These are phyloP conservation scores for Campopleginae sp. DNA, from an alignment of 2,888 invertebrate species.

Conservation along the genomic window DNA sequence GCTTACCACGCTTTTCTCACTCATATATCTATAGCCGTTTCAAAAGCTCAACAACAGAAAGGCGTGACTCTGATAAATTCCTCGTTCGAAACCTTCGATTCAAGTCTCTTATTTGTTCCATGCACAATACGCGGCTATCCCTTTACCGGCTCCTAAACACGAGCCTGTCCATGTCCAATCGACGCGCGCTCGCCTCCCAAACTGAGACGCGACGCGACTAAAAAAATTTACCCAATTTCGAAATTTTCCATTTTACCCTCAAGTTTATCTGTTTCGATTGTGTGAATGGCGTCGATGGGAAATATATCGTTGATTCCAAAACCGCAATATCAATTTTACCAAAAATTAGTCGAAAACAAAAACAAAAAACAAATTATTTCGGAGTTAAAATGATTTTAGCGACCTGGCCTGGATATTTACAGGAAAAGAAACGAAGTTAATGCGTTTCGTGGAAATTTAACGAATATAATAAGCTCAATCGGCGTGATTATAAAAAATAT, in stretches of 20 bases:
- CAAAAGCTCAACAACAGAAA: neutral
- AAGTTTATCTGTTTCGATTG: neutral
- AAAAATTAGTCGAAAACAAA: too few species aligned
- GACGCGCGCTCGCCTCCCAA: neutral
- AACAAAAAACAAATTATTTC: neutral
- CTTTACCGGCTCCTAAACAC: neutral
- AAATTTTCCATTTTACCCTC: neutral
- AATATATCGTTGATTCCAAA: too few species aligned
- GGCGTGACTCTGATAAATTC: constrained; percentile 14
- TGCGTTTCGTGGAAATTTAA: neutral
- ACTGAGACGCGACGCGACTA: neutral
- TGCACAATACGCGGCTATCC: constrained; percentile 5
- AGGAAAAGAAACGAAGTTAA: neutral
- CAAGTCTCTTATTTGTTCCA: neutral
- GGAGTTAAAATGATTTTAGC: neutral
- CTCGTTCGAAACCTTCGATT: neutral
- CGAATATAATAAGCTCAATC: neutral
- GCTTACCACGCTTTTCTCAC: constrained; percentile 39
- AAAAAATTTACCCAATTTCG: neutral
- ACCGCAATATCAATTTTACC: too few species aligned
- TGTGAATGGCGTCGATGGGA: neutral
- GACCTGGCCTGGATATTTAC: neutral
- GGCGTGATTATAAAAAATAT: neutral
- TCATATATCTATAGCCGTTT: neutral
- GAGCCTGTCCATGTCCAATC: neutral